Conservation (phyloP, 2,888 invertebrate genomes). For the Lycophotia porphyrea region DNA sequence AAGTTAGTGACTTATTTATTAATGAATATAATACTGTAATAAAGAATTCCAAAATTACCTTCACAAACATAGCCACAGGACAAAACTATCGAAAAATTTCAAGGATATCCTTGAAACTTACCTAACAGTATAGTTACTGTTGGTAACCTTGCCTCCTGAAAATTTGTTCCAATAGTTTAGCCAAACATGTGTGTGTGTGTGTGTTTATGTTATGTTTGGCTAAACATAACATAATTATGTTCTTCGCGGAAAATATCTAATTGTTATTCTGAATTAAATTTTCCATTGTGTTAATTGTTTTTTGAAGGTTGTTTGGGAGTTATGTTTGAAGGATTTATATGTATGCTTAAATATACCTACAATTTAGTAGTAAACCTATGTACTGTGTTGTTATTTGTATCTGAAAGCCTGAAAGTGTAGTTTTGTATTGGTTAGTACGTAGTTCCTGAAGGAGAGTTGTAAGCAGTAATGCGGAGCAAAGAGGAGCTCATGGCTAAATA, state of each 20-base stretch:
- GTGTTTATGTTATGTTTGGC: too few species aligned
- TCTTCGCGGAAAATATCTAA: constrained; percentile 48
- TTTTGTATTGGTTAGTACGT: not conserved
- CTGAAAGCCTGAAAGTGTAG: not conserved
- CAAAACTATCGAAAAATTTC: not conserved
- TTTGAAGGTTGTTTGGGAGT: constrained; percentile 30
- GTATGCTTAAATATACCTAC: not conserved
- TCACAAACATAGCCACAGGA: not conserved
- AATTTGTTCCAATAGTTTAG: not conserved
- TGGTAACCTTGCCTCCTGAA: not conserved
- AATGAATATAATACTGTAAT: too few species aligned
- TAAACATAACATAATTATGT: constrained; percentile 29
- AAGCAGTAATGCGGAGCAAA: too few species aligned
- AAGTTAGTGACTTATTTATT: too few species aligned
- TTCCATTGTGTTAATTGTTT: constrained; percentile 45
- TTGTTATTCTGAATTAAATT: constrained; percentile 46
- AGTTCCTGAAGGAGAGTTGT: not conserved
- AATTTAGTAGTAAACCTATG: not conserved
- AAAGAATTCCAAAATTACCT: too few species aligned
- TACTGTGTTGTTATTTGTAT: not conserved
- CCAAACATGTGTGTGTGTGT: too few species aligned
- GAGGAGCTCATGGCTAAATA: not conserved
- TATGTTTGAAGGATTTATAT: constrained; percentile 32
- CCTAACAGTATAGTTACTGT: not conserved
- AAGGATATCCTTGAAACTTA: constrained; percentile 45